These are phyloP conservation scores for Tetanocera ferruginea DNA, from an alignment of 2,888 invertebrate genomes.

Conservation along the genomic window DNA sequence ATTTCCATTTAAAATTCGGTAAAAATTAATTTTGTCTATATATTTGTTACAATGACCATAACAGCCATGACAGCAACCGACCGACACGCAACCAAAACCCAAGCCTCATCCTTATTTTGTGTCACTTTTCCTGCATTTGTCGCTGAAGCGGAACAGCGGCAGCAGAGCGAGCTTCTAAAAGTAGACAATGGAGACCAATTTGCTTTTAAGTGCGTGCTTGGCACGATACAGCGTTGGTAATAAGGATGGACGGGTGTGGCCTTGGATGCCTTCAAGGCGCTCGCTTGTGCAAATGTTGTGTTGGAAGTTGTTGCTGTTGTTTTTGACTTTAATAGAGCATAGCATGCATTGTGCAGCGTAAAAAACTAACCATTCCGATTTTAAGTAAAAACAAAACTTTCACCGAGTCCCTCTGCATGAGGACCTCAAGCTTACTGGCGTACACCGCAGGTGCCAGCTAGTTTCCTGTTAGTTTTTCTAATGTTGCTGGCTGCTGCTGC, in stretches of 20 bases:
- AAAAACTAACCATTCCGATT: constrained; percentile 39
- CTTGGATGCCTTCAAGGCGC: neutral
- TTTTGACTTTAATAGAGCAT: constrained; percentile 50
- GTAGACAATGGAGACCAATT: constrained; percentile 45
- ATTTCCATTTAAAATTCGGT: constrained; percentile 23
- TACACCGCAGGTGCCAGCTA: neutral
- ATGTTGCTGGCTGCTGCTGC: neutral
- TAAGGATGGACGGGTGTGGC: neutral
- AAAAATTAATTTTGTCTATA: neutral
- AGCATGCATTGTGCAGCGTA: constrained; percentile 41
- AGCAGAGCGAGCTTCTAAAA: constrained; percentile 1
- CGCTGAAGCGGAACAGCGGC: constrained; percentile 3
- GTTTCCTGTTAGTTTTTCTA: neutral
- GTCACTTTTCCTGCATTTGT: neutral
- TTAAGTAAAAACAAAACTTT: neutral
- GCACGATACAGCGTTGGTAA: neutral
- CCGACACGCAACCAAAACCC: constrained; percentile 22
- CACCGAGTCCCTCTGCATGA: neutral
- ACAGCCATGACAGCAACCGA: constrained; percentile 19
- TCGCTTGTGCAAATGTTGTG: neutral
- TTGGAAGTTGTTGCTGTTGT: neutral
- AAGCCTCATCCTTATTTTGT: neutral
- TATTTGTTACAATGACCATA: too few relatives aligned
- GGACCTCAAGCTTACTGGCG: neutral
- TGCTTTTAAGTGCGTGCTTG: constrained; percentile 39